Evolutionary conservation across 2,797 vertebrate species (phyloP).

Genomic region (Pristis pectinata): DNA sequence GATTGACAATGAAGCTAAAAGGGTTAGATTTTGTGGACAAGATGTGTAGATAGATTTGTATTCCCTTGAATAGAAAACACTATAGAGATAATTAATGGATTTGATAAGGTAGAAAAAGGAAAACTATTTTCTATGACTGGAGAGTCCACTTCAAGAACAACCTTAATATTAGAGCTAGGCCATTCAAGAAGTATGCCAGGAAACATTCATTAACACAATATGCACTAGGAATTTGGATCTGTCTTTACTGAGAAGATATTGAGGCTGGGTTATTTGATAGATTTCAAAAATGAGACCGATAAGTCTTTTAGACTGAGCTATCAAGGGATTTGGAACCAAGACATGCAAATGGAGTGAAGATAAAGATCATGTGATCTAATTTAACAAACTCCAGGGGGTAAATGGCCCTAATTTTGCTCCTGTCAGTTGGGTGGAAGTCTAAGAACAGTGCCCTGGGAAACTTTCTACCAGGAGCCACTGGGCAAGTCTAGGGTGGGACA

Average conservation of each 20-base stretch:
- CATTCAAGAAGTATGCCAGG: not conserved
- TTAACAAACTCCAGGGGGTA: not conserved
- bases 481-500: not conserved
- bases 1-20: not conserved
- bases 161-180: not conserved
- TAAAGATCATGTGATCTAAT: not conserved
- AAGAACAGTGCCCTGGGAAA: not conserved
- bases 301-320: not conserved
- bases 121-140: not conserved
- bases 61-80: not conserved
- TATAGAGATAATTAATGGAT: not conserved
- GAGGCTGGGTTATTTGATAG: not conserved
- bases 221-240: not conserved
- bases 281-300: not conserved
- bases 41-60: too few species aligned
- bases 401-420: not conserved
- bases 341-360: not conserved
- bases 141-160: not conserved
- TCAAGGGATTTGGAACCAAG: not conserved
- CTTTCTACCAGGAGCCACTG: not conserved
- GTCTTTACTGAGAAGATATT: not conserved
- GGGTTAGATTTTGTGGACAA: not conserved
- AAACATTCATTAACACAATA: not conserved
- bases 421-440: not conserved
- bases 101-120: not conserved